A percentile compares a stretch with the other conserved stretches of the same genome.
phyloP scores from a whole-genome alignment of 2,797 vertebrate genomes.

The Acrocephalus scirpaceus region DNA sequence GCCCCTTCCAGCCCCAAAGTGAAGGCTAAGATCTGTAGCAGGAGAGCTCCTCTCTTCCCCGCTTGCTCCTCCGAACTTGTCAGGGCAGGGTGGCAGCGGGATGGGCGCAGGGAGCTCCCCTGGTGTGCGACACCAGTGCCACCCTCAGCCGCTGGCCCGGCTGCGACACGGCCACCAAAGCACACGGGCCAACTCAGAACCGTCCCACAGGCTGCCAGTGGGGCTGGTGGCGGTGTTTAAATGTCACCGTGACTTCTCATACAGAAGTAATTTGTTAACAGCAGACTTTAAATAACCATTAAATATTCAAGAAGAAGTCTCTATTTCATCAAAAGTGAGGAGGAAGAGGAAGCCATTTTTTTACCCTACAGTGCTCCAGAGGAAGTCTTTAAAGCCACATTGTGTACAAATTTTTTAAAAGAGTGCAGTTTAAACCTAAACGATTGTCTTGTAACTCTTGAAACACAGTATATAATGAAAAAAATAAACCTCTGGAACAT shows the following conservation, averaged over 20 bases:
- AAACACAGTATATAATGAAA: neutral
- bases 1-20: neutral
- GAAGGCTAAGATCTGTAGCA: fast-evolving
- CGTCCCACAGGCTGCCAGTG: fast-evolving
- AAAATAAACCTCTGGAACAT: neutral
- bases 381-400: neutral
- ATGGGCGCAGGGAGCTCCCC: fast-evolving
- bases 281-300: neutral
- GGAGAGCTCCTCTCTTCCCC: neutral
- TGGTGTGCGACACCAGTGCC: fast-evolving
- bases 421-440: neutral
- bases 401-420: neutral
- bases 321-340: neutral
- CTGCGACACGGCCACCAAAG: fast-evolving
- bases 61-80: fast-evolving
- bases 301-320: neutral
- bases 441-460: neutral
- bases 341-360: neutral
- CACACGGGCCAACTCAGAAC: fast-evolving
- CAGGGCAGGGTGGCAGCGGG: fast-evolving
- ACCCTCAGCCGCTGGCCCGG: neutral
- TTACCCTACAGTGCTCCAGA: neutral
- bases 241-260: neutral
- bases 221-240: neutral
- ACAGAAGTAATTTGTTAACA: neutral